Evolutionary conservation across 2,797 vertebrate species (phyloP), one percentile per base, ranked within the genome.

Genomic region (Leuciscus waleckii): DNA sequence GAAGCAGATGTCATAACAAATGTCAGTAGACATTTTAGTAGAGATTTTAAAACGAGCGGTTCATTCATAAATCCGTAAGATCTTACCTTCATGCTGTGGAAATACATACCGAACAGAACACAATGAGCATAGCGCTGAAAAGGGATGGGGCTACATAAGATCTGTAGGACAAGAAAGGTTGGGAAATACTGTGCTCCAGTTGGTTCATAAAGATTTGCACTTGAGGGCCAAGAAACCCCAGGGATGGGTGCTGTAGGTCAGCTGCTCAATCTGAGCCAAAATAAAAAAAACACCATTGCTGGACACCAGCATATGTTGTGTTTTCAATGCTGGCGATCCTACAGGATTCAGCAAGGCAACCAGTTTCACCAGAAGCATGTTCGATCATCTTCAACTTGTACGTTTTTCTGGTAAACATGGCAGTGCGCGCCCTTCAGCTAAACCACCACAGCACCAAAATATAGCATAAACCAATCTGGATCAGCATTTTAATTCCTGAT

Each of bases 291-390:
- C n/a, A 19, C 14, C 41, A 67, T 63, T 43, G n/a, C 26, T 79
- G 77, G 58, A 79, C 77, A 32, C 26, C 58, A 46, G 77, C 77
- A 67, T 79, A 67, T 79, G 77, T 35, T 46, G 26, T 43, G 41
- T 14, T 79, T 65, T 67, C 41, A 17, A 49, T 32, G 26, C 77
- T 79, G 41, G 41, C 26, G 2, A 13, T 67, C 9, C 26, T 49
- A 35, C 61, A 16, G 41, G 29, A 79, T 35, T 79, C 61, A 35
- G 37, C 39, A 43, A 67, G 26, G 77, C 58, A 46, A 41, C 77
- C 23, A 35, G 46, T 46, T 35, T 21, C 17, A 54, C 6, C 46
- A 35, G 19, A 32, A 54, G 29, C 73, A 61, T 43, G 56, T 58
- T 43, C 11, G 11, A 16, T 23, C 8, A 78, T 9, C 51, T 32